Percentiles rank a stretch among this genome's conserved stretches.
phyloP scores from a whole-genome alignment of 2,797 vertebrate genomes.

The Galagoides demidoff region DNA sequence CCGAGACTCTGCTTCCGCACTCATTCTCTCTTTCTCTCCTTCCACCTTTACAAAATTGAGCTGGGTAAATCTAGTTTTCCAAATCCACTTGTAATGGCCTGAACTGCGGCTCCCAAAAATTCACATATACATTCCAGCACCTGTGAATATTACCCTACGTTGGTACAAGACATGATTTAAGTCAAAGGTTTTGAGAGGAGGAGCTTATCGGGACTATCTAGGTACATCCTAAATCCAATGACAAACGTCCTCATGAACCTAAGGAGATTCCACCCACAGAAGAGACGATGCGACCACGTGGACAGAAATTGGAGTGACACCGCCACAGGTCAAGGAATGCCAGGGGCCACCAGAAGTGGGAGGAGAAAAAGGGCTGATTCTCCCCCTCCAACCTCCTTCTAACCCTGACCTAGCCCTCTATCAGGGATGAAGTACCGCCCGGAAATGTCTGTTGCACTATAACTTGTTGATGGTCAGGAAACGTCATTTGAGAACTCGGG shows the following conservation, averaged over 20 bases:
- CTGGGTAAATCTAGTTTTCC: background rate
- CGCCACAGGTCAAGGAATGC: background rate
- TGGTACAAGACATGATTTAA: background rate
- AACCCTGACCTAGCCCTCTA: background rate
- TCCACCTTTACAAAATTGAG: background rate
- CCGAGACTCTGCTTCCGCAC: background rate
- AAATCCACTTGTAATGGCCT: background rate
- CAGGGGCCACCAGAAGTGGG: background rate
- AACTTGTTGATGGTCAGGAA: background rate
- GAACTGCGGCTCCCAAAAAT: background rate
- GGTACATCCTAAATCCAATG: background rate
- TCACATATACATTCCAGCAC: background rate
- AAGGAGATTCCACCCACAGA: background rate
- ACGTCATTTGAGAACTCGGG: background rate
- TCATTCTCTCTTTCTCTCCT: background rate
- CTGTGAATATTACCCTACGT: background rate
- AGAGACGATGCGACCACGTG: background rate
- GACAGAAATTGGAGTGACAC: fast-evolving
- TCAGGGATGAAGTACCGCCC: background rate
- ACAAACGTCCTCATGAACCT: background rate
- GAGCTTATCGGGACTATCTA: background rate
- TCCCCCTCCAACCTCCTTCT: background rate
- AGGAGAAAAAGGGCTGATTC: background rate
- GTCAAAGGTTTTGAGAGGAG: background rate
- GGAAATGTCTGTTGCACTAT: background rate